Evolutionary conservation across 1,140 invertebrate genomes (phyloP), one percentile per base, ranked within the genome.

Genomic region (Oscheius sp.): DNA sequence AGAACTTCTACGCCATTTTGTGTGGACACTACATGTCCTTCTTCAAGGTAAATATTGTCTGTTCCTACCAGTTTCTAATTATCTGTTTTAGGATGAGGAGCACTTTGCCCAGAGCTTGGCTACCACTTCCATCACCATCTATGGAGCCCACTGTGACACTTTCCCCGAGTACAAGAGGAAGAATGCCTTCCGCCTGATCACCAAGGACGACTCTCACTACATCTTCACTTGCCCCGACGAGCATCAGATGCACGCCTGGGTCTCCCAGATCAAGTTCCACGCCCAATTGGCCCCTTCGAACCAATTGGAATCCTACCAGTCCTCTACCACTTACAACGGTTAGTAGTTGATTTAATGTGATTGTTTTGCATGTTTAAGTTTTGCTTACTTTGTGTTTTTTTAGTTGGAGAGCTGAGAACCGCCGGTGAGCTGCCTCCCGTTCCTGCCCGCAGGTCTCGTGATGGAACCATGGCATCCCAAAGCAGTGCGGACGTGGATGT

Each of bases 1-100:
- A 95, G 80, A 90, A 89, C 59, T 94, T 92, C 85, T 95, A 97
- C 84, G 93, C 93, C 2, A 94, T 97, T 32, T 87, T 98, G 1
- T 97, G 94, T 84, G 95, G 95, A 0, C 95, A 99, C 84, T 85
- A 97, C 70, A 86, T 99, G 28, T 97, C 94, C 86, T 98, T 99
- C 90, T 99, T 97, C 87, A 93, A 95, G 84, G 95, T 63, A 38
- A 15, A 13, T 34, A 34, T 1, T 20, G 18, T 63, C 1, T 26
- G 26, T 13, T 26, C 15, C 15, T 26, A 59, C 0, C 15, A 59
- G 15, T 91, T 73, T 95, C 87, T 78, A 36, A 76, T 32, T 71
- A 28, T 65, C 58, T 15, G 26, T 38, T 63, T 20, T 1, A 63
- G 42, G 72, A 74, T 29, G 72, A 74, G 26, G 26, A 78, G 83